Evolutionary conservation across 2,888 invertebrate species (phyloP).

Genomic region (Protodeltote pygarga): DNA sequence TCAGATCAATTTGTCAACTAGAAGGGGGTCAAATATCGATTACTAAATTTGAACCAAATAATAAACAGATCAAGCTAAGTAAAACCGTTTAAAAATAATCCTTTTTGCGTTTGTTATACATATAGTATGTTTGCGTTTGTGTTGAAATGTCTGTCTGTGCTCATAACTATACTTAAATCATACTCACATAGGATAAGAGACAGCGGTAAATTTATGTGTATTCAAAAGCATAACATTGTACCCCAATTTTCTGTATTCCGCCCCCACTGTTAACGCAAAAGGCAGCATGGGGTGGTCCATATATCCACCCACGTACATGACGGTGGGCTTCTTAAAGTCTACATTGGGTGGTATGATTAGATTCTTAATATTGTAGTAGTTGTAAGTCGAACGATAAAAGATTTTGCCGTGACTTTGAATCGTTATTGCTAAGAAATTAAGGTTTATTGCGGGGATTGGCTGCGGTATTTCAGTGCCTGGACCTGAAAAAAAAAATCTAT

Average conservation of each 20-base stretch:
- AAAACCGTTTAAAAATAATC: too few relatives aligned
- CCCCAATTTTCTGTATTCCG: conserved; percentile 57
- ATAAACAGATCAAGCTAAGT: too few relatives aligned
- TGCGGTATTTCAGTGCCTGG: conserved; percentile 63
- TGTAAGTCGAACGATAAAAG: conserved; percentile 54
- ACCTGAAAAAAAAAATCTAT: conserved; percentile 58
- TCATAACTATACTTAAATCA: neutral
- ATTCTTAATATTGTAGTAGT: conserved; percentile 62
- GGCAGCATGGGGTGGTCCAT: conserved; percentile 64
- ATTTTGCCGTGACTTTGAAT: conserved; percentile 51
- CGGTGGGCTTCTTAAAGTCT: conserved; percentile 61
- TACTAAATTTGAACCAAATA: too few relatives aligned
- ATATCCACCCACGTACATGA: conserved; percentile 69
- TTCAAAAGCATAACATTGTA: conserved; percentile 68
- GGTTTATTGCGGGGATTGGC: conserved; percentile 59
- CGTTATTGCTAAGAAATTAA: conserved; percentile 58
- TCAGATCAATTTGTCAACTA: too few relatives aligned
- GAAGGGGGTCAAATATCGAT: too few relatives aligned
- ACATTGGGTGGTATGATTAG: conserved; percentile 57
- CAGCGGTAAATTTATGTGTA: conserved; percentile 62
- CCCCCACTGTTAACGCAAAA: conserved; percentile 47
- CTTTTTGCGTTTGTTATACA: too few relatives aligned
- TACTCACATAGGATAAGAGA: conserved; percentile 71
- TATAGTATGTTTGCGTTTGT: too few relatives aligned
- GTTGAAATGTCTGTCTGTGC: too few relatives aligned